These are phyloP conservation scores for Agraylea sexmaculata DNA, from an alignment of 1,140 invertebrate genomes.

Conservation along the genomic window DNA sequence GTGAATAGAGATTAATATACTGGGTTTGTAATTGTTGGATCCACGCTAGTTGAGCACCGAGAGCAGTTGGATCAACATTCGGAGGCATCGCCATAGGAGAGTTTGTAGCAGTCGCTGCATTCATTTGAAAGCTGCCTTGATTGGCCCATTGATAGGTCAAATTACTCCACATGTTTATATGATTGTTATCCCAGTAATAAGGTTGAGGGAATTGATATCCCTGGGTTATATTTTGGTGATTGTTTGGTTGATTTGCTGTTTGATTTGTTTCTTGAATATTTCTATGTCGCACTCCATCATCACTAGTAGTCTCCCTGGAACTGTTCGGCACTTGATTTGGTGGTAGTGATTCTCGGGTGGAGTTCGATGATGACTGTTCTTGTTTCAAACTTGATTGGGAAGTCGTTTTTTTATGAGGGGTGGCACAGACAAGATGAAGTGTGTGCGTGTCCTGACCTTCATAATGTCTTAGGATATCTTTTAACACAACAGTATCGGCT, in stretches of 20 bases:
- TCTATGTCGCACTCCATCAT: slow-evolving; percentile 30
- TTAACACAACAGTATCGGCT: slow-evolving; percentile 60
- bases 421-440: slow-evolving; percentile 70
- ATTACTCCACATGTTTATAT: neutral
- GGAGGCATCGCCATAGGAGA: slow-evolving; percentile 5
- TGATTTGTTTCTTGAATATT: slow-evolving; percentile 21
- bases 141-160: neutral
- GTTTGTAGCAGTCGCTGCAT: slow-evolving; percentile 5
- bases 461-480: slow-evolving; percentile 67
- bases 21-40: slow-evolving; percentile 78
- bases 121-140: neutral
- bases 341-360: slow-evolving; percentile 12
- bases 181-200: slow-evolving; percentile 7
- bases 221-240: neutral
- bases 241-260: slow-evolving; percentile 7
- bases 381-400: slow-evolving; percentile 19
- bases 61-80: slow-evolving; percentile 14
- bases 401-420: slow-evolving; percentile 28
- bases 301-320: neutral
- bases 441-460: slow-evolving; percentile 62
- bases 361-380: slow-evolving; percentile 20
- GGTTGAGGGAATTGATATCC: slow-evolving; percentile 4
- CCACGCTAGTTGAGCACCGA: slow-evolving; percentile 49
- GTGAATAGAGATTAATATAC: slow-evolving; percentile 75
- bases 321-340: slow-evolving; percentile 9